These are phyloP conservation scores for Diploscapter pachys DNA, from an alignment of 1,140 invertebrate species.

Conservation along the genomic window DNA sequence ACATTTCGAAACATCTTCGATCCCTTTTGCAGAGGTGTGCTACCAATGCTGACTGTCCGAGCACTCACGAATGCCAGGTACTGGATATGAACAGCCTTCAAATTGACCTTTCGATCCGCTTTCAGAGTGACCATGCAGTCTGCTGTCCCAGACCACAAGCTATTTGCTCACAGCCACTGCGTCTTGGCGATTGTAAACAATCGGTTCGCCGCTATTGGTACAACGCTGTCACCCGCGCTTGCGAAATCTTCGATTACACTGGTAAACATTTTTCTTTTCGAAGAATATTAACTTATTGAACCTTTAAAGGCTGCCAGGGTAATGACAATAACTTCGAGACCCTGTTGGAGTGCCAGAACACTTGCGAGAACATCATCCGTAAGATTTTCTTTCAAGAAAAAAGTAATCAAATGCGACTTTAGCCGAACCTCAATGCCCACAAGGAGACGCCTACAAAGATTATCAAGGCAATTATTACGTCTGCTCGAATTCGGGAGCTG, in stretches of 20 bases:
- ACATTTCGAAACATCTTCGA: too few relatives aligned
- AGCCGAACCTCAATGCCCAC: constrained; percentile 57
- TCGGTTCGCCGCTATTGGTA: constrained; percentile 58
- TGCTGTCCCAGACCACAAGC: constrained; percentile 38
- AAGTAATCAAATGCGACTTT: constrained; percentile 20
- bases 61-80: constrained; percentile 52
- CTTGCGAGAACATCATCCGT: constrained; percentile 57
- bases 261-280: neutral
- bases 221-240: constrained; percentile 56
- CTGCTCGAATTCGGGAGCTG: constrained; percentile 55
- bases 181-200: constrained; percentile 57
- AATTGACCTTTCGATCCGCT: too few relatives aligned
- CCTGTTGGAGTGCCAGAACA: constrained; percentile 57
- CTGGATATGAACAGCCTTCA: too few relatives aligned
- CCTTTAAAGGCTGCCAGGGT: constrained; percentile 41
- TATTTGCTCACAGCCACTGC: constrained; percentile 57
- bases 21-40: constrained; percentile 42
- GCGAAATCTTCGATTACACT: constrained; percentile 58
- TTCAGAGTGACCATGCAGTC: too few relatives aligned
- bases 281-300: too few relatives aligned
- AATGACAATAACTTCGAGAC: constrained; percentile 58
- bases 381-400: constrained; percentile 20
- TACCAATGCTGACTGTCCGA: constrained; percentile 52
- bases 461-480: constrained; percentile 58
- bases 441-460: constrained; percentile 57